A percentile compares a stretch with the other conserved stretches of the same genome.
phyloP scores from a whole-genome alignment of 2,888 invertebrate species.

The Lithophane leautieri region DNA sequence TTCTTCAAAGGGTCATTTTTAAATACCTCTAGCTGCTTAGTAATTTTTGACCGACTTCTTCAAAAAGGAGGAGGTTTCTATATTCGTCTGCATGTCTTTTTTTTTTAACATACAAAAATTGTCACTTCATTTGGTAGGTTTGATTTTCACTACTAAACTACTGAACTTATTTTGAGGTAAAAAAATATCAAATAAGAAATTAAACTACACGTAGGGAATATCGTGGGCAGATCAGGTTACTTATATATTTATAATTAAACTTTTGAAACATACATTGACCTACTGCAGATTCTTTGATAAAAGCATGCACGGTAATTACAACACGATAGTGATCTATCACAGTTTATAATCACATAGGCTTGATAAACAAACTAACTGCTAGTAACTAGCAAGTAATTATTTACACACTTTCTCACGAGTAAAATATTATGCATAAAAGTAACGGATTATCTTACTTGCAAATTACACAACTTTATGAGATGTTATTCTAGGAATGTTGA shows the following conservation, averaged over 20 bases:
- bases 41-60: too few species aligned
- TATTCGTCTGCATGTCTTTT: too few species aligned
- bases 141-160: background rate
- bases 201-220: background rate
- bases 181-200: background rate
- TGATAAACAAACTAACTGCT: conserved; percentile 29
- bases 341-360: conserved; percentile 21
- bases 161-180: background rate
- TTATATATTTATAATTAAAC: conserved; percentile 13
- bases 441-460: conserved; percentile 34
- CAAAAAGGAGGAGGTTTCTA: too few species aligned
- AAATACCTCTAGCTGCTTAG: background rate
- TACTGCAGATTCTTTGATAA: conserved; percentile 31
- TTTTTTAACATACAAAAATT: background rate
- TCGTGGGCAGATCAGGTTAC: background rate
- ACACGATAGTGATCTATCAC: conserved; percentile 27
- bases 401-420: conserved; percentile 50
- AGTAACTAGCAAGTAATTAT: conserved; percentile 32
- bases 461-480: conserved; percentile 13
- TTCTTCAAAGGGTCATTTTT: background rate
- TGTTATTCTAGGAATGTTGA: background rate
- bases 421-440: conserved; percentile 34
- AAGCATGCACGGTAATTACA: conserved; percentile 22
- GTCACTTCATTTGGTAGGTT: background rate
- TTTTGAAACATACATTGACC: conserved; percentile 38